These are phyloP conservation scores for Sebastes iracundus DNA, from an alignment of 2,797 vertebrate species.

Conservation along the genomic window DNA sequence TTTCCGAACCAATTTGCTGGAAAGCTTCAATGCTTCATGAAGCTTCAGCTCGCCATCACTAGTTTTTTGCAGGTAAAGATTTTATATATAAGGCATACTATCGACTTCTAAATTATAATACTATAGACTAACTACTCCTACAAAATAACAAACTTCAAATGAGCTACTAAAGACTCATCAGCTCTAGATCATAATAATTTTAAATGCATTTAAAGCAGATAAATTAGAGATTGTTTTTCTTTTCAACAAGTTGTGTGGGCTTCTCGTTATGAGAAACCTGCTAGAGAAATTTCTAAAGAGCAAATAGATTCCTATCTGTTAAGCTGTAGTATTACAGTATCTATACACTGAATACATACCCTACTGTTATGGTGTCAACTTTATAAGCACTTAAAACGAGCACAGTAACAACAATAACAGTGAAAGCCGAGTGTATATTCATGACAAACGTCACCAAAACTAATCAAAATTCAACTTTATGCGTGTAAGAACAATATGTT, in stretches of 20 bases:
- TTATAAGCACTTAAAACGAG: fast-evolving
- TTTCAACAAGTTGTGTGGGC: conserved; percentile 30
- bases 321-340: fast-evolving
- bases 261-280: conserved; percentile 74
- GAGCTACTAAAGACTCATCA: too few species aligned
- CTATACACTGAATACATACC: fast-evolving
- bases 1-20: too few species aligned
- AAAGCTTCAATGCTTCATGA: too few species aligned
- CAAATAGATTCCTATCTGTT: neutral
- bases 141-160: too few species aligned
- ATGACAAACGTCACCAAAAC: fast-evolving
- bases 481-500: neutral
- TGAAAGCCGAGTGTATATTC: fast-evolving
- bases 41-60: too few species aligned
- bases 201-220: too few species aligned
- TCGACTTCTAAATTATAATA: neutral
- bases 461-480: fast-evolving
- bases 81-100: neutral
- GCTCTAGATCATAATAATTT: too few species aligned
- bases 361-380: neutral
- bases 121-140: too few species aligned
- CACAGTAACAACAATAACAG: fast-evolving
- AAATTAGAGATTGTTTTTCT: too few species aligned
- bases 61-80: neutral
- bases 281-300: conserved; percentile 86